Percentiles rank a stretch among this genome's conserved stretches.
phyloP scores from a whole-genome alignment of 1,140 invertebrate species.

The Heliconius nattereri region DNA sequence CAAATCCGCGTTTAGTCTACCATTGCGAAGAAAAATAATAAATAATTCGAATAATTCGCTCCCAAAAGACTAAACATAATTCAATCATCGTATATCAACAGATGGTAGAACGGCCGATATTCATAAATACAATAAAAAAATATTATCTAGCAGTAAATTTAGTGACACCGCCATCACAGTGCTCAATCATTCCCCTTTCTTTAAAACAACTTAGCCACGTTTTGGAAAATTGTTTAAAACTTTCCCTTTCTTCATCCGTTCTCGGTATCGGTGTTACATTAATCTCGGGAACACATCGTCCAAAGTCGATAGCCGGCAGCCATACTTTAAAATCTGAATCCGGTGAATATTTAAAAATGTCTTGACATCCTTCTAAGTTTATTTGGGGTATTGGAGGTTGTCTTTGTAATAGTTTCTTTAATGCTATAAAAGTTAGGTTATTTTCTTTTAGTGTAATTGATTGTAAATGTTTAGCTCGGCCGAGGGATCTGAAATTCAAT shows the following conservation, averaged over 20 bases:
- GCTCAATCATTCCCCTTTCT: constrained; percentile 71
- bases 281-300: constrained; percentile 71
- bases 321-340: constrained; percentile 76
- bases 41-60: no score
- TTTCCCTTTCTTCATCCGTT: constrained; percentile 67
- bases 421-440: constrained; percentile 70
- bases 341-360: constrained; percentile 78
- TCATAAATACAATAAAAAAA: not conserved
- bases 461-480: constrained; percentile 70
- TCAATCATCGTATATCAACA: no score
- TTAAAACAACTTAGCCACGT: constrained; percentile 74
- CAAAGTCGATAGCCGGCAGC: constrained; percentile 71
- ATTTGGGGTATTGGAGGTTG: constrained; percentile 74
- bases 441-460: constrained; percentile 70
- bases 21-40: no score
- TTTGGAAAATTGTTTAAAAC: constrained; percentile 70
- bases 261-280: constrained; percentile 65
- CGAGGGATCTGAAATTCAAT: constrained; percentile 58
- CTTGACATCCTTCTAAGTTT: constrained; percentile 72
- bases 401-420: constrained; percentile 77
- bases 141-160: constrained; percentile 69
- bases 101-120: not conserved
- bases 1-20: no score
- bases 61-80: no score
- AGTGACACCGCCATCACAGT: constrained; percentile 66